Conservation (phyloP, 2,888 invertebrate genomes). For the Xestia rhomboidea region DNA sequence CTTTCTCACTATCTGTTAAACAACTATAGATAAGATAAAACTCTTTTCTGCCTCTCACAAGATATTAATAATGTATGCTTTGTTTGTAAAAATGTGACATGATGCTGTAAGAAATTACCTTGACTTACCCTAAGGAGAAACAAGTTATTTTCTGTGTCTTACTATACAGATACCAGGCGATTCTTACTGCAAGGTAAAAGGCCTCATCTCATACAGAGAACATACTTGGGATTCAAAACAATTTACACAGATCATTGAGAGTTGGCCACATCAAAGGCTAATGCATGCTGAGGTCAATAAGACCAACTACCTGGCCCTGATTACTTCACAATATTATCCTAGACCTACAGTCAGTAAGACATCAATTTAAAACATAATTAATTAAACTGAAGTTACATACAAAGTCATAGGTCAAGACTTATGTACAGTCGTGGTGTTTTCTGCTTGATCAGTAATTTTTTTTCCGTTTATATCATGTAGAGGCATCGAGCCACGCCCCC, state of each 20-base stretch:
- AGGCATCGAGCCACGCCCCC: too few relatives aligned
- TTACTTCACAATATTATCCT: neutral
- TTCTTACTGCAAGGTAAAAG: neutral
- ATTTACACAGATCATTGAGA: neutral
- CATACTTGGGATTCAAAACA: neutral
- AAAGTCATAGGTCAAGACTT: neutral
- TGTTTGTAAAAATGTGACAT: neutral
- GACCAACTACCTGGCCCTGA: neutral
- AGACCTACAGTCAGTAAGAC: neutral
- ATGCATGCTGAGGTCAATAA: too few relatives aligned
- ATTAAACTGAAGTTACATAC: neutral
- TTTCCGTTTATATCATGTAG: too few relatives aligned
- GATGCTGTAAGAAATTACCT: neutral
- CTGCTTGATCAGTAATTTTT: too few relatives aligned
- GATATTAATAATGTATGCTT: neutral
- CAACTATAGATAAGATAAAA: conserved; percentile 54
- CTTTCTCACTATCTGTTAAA: conserved; percentile 45
- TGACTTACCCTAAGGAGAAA: neutral
- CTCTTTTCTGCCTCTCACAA: conserved; percentile 8
- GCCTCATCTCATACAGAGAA: neutral
- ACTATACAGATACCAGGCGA: neutral
- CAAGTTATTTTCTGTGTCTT: neutral
- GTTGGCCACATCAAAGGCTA: neutral
- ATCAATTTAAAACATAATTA: neutral
- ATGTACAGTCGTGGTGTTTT: too few relatives aligned